Evolutionary conservation across 2,888 invertebrate genomes (phyloP), one percentile per base, ranked within the genome.

Genomic region (Falcaria lacertinaria): DNA sequence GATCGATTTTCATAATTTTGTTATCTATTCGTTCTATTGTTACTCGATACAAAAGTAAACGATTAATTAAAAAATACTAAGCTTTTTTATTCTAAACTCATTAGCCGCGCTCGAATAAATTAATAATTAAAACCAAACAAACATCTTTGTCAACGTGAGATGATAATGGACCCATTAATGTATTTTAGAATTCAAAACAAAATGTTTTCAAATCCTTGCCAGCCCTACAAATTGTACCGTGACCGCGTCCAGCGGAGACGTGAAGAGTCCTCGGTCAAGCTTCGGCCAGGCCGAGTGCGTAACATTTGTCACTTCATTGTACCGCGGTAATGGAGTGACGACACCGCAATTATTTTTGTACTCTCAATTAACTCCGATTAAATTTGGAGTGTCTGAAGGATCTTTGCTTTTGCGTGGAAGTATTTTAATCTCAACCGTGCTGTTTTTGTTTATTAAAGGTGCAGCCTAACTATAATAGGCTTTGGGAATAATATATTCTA

Each of bases 281-380:
- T n/a, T n/a, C n/a, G n/a, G 35, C 11, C 41, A 41, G 41, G 38
- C 57, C 60, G 57, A 40, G 54, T 50, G 43, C 39, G 56, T 60
- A 77, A 79, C 74, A 76, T 74, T 78, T 78, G 84, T 84, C 86
- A 81, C 75, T 76, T 76, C 73, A 80, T 80, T 75, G 77, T 16
- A 60, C 45, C 40, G 17, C 45, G 50, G 55, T 66, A 68, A 70
- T 76, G 70, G 72, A 70, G 38, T 46, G 49, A 48, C 51, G 50
- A 19, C 43, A 45, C 46, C 52, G 48, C 55, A 68, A 60, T 66
- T 74, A 73, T 72, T 73, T 71, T 60, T 52, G 58, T 38, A 54
- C 52, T 52, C 58, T 77, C 80, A 80, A 83, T 84, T 82, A 81
- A 70, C 57, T 47, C 54, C 41, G 60, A 51, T 63, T 55, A 71